Evolutionary conservation across 2,797 vertebrate genomes (phyloP), one percentile per base, ranked within the genome.

Genomic region (Sebastes taczanowskii): DNA sequence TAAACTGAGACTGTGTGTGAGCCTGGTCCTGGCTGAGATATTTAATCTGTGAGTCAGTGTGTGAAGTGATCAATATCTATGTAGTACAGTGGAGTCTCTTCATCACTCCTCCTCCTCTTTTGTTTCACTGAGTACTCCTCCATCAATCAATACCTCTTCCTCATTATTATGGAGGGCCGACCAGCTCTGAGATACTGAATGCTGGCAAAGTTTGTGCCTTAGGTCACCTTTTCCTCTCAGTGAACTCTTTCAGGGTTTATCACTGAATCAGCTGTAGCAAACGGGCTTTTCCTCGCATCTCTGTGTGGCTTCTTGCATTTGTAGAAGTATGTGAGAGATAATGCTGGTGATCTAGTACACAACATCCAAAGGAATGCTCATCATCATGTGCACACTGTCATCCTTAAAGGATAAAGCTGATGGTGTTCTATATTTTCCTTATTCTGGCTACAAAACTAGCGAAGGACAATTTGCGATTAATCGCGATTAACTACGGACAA

Each of bases 41-140:
- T 74, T 58, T 74, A 63, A 82, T 82, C 80, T 32, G 62, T 29
- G 53, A 73, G 60, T 78, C 73, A 0, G 64, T 58, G 38, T 20
- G 53, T 52, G 65, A 70, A 64, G 35, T 72, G 66, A 82, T 90
- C 80, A 18, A 85, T 83, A 65, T 78, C 72, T 76, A 4, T 62
- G 65, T 52, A 42, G 80, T 65, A 46, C 73, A 60, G 42, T 29
- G 20, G 14, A 34, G 34, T 42, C 38, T 81, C 72, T 85, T 61
- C 29, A 78, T 80, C 85, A 52, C 11, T 56, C n/a, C 20, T 25
- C 25, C 34, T 62, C 46, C 8, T 52, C 38, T 16, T 75, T 25
- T 52, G 35, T 68, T 71, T 38, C 34, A 59, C 52, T 13, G 10
- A 69, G 63, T 55, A 8, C 69, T 74, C n/a, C 27, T 80, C 72